Percentiles rank a stretch among this genome's conserved stretches.
phyloP scores from a whole-genome alignment of 2,113 vertebrate genomes.

The Tachysurus vachellii region DNA sequence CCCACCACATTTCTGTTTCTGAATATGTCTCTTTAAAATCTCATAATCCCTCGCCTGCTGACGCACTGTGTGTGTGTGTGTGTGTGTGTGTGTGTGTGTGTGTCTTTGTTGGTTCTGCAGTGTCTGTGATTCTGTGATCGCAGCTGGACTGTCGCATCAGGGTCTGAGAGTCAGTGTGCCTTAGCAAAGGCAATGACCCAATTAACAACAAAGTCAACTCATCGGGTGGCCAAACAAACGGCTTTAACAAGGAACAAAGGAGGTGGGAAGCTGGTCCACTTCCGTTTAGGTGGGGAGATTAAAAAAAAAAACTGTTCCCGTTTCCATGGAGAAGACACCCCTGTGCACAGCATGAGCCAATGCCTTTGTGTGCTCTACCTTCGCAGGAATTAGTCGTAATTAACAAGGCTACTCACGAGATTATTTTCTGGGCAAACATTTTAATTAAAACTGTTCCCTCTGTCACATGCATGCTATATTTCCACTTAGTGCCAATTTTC shows the following conservation, averaged over 20 bases:
- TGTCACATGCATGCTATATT: conserved; percentile 67
- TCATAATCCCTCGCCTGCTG: conserved; percentile 22
- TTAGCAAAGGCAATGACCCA: conserved; percentile 56
- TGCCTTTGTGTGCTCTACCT: conserved; percentile 53
- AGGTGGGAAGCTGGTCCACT: conserved; percentile 33
- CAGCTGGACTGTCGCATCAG: conserved; percentile 54
- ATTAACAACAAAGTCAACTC: conserved; percentile 57
- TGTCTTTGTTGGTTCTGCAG: background rate
- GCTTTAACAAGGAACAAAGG: conserved; percentile 56
- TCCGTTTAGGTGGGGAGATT: conserved; percentile 47
- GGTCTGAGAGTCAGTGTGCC: conserved; percentile 52
- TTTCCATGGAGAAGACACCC: conserved; percentile 68
- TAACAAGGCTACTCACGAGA: conserved; percentile 71
- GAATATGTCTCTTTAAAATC: conserved; percentile 33
- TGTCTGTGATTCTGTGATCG: conserved; percentile 41
- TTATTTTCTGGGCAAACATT: conserved; percentile 77
- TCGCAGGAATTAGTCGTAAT: conserved; percentile 72
- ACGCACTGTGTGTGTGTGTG: conserved; percentile 9
- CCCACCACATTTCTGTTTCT: conserved; percentile 33
- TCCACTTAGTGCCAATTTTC: conserved; percentile 73
- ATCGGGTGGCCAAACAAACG: conserved; percentile 53
- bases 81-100: conserved; percentile 4
- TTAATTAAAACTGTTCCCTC: conserved; percentile 75
- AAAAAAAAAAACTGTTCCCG: conserved; percentile 42
- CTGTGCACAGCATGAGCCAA: conserved; percentile 45